These are phyloP conservation scores for Pegea sp. DNA, from an alignment of 23 tunicate genomes.

Conservation along the genomic window DNA sequence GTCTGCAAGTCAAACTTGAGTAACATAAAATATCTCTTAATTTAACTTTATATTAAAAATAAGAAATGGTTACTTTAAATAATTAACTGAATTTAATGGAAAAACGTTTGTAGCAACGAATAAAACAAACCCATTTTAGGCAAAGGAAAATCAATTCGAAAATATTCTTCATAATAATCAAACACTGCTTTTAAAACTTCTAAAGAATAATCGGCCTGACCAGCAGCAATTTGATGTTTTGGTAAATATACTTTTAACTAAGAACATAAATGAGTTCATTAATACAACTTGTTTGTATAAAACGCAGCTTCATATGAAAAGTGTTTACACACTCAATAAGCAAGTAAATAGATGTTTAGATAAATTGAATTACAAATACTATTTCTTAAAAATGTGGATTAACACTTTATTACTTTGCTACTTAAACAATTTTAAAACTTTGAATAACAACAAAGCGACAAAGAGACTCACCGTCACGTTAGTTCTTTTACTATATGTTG, in stretches of 20 bases:
- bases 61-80: too few species aligned
- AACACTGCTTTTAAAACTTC: slow-evolving; percentile 40
- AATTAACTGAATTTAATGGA: too few species aligned
- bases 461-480: slow-evolving; percentile 36
- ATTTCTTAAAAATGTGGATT: too few species aligned
- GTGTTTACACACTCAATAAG: too few species aligned
- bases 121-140: slow-evolving; percentile 51
- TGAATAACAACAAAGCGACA: neutral
- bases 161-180: slow-evolving; percentile 48
- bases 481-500: slow-evolving; percentile 21
- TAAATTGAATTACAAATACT: too few species aligned
- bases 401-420: too few species aligned
- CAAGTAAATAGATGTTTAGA: too few species aligned
- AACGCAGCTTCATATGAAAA: too few species aligned
- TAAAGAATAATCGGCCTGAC: slow-evolving; percentile 45
- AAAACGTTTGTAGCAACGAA: neutral
- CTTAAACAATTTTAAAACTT: neutral
- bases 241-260: slow-evolving; percentile 66
- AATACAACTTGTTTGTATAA: too few species aligned
- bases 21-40: neutral
- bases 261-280: too few species aligned
- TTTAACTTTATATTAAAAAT: neutral
- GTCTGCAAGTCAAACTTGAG: slow-evolving; percentile 12
- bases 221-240: slow-evolving; percentile 31
- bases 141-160: slow-evolving; percentile 47